phyloP scores from a whole-genome alignment of 2,797 vertebrate genomes.

The Leucoraja ocellata region DNA sequence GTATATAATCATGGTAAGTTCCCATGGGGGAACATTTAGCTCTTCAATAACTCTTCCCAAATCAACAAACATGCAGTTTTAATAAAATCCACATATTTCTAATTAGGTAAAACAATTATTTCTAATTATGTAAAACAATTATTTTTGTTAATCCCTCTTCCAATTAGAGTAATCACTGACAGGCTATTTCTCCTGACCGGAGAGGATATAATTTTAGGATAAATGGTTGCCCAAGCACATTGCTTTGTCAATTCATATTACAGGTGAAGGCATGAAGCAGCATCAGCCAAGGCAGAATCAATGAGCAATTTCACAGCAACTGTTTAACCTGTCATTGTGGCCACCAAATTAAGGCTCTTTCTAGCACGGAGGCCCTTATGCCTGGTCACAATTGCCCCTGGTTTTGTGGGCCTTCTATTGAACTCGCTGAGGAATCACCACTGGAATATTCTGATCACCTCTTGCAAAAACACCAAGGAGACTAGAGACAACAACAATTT shows the following conservation, averaged over 20 bases:
- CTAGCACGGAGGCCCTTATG: background rate
- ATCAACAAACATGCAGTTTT: too few species aligned
- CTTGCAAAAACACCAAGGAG: background rate
- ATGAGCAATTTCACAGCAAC: too few species aligned
- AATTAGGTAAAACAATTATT: background rate
- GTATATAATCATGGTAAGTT: background rate
- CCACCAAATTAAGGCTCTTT: too few species aligned
- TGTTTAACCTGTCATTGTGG: too few species aligned
- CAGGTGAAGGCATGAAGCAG: too few species aligned
- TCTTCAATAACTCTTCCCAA: background rate
- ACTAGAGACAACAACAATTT: background rate
- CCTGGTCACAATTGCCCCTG: background rate
- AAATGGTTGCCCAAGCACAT: too few species aligned
- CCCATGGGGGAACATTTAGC: background rate
- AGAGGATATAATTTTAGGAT: too few species aligned
- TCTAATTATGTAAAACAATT: background rate
- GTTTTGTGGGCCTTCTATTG: background rate
- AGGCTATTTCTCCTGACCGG: too few species aligned
- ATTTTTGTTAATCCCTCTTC: constrained; percentile 11
- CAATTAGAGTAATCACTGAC: background rate
- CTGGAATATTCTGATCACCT: background rate
- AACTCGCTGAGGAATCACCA: background rate
- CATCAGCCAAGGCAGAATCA: too few species aligned
- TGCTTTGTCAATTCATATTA: too few species aligned
- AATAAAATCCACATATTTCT: background rate